A percentile compares a stretch with the other conserved stretches of the same genome.
Conservation (phyloP, 2,113 vertebrate species). For the Channa maculata region DNA sequence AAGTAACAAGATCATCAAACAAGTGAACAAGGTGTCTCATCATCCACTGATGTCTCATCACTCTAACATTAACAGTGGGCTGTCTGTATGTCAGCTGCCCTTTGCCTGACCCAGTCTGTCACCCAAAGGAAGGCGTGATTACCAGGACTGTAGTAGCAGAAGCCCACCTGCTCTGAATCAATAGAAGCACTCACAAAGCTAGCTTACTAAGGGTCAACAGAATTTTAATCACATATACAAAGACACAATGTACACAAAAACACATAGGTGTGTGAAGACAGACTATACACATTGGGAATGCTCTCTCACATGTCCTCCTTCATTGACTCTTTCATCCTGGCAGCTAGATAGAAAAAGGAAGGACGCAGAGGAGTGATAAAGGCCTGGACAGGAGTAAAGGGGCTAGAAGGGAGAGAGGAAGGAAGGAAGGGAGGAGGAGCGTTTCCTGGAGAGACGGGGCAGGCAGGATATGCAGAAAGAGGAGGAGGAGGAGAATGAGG, state of each 20-base stretch:
- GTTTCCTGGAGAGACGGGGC: slow-evolving; percentile 79
- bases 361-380: slow-evolving; percentile 73
- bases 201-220: slow-evolving; percentile 70
- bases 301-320: slow-evolving; percentile 58
- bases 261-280: slow-evolving; percentile 46
- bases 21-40: slow-evolving; percentile 42
- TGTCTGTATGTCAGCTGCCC: slow-evolving; percentile 79
- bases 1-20: neutral
- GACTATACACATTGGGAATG: slow-evolving; percentile 44
- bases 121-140: slow-evolving; percentile 79
- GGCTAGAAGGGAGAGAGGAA: slow-evolving; percentile 40
- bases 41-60: slow-evolving; percentile 44
- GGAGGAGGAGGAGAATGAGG: slow-evolving; percentile 62
- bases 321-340: slow-evolving; percentile 72
- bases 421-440: slow-evolving; percentile 76
- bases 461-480: slow-evolving; percentile 79
- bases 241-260: slow-evolving; percentile 74
- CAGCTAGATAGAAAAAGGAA: slow-evolving; percentile 74
- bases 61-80: slow-evolving; percentile 72
- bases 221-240: slow-evolving; percentile 78
- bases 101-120: slow-evolving; percentile 77
- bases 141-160: slow-evolving; percentile 75
- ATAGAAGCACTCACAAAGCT: slow-evolving; percentile 77
- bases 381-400: slow-evolving; percentile 66
- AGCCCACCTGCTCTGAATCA: slow-evolving; percentile 81